Base-by-base conservation (phyloP, 92 coral and sea anemone species). In the Porites rus region DNA sequence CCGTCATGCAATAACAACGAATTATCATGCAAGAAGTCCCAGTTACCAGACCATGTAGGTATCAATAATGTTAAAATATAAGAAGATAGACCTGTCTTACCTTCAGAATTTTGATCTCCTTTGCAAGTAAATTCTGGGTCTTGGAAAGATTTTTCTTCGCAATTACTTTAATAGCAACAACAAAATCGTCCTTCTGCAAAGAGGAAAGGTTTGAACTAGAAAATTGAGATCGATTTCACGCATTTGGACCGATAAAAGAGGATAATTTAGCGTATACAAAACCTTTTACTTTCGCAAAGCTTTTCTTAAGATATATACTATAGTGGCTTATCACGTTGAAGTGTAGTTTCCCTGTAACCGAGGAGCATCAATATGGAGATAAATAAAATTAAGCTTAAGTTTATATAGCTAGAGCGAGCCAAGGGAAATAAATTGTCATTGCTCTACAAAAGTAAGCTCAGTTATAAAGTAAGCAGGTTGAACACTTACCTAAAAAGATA, bases 71-170 rank as follows among this genome's bases (percentile, higher is more conserved):
- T 52, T 51, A 18, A 51, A 51, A 18, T 18, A 58, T 64, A 46
- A 73, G 1, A 62, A 43, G 20, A 19, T 19, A 1, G 8, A 20
- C 17, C 61, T 4, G 59, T 80, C 91, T 66, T 74, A 96, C 98
- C 98, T 96, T 96, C 51, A 96, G 88, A 66, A 96, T 96, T 70
- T 94, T 94, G 52, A 96, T 96, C 80, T 96, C 99, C 90, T 96
- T 96, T 61, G 99, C 96, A 25, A 96, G 92, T n/a, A 96, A 94
- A 88, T 91, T 96, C 75, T 96, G 98, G 1, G 98, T 93, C 88
- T 96, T 96, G 71, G 99, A 94, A 10, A 96, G 89, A 77, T 96
- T 96, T 88, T 96, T 96, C 92, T 96, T 96, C 68, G 99, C 92
- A 18, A 96, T 96, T 62, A 96, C 99, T 80, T 96, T 96, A 72